Evolutionary conservation across 2,888 invertebrate genomes (phyloP).

Genomic region (Apotomis turbidana): DNA sequence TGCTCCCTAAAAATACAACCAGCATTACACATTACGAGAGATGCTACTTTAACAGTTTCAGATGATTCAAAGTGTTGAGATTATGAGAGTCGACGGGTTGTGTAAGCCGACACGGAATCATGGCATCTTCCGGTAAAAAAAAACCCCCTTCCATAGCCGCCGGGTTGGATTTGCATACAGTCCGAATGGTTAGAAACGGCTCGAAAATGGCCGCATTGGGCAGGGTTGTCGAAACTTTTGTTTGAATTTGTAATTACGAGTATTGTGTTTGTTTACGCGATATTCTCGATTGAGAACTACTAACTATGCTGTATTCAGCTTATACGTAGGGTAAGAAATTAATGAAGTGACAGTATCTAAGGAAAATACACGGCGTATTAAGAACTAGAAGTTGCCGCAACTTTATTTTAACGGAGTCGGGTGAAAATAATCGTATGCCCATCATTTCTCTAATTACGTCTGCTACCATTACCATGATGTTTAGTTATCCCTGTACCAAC

Average conservation of each 20-base stretch:
- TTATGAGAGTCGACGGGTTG: neutral
- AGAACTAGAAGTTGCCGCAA: too few species aligned
- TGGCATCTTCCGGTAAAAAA: constrained; percentile 25
- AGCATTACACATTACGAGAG: neutral
- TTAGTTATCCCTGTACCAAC: too few species aligned
- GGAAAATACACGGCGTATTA: too few species aligned
- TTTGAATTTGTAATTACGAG: neutral
- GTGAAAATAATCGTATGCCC: too few species aligned
- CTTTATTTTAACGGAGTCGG: too few species aligned
- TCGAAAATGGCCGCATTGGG: constrained; percentile 58
- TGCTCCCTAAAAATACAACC: neutral
- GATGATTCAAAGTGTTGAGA: neutral
- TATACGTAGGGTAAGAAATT: too few species aligned
- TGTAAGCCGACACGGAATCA: constrained; percentile 7
- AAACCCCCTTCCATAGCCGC: constrained; percentile 17
- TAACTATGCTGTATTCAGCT: too few species aligned
- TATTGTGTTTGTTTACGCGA: neutral
- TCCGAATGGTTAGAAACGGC: constrained; percentile 57
- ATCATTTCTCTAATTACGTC: too few species aligned
- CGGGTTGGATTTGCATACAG: constrained; percentile 58
- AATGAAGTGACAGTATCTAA: too few species aligned
- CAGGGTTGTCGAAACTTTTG: constrained; percentile 19
- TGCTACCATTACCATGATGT: too few species aligned
- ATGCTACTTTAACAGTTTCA: too few species aligned
- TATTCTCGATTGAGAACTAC: too few species aligned